Conservation (phyloP, 2,888 invertebrate species). For the Carcina quercana region DNA sequence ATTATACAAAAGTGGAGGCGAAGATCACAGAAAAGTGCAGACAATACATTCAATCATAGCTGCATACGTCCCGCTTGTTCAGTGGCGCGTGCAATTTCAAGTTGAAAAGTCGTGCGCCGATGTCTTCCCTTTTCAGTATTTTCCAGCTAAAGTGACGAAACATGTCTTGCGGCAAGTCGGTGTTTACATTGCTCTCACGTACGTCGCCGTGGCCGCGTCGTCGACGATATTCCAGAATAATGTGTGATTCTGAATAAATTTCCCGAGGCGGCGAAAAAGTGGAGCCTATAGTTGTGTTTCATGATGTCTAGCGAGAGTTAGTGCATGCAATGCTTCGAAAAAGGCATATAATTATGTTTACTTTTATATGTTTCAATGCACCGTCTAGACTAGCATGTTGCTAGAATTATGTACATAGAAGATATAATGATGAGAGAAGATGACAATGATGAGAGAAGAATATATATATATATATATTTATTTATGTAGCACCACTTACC, state of each 20-base stretch:
- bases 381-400: no score
- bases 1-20: no score
- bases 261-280: conserved; percentile 25
- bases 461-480: no score
- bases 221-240: conserved; percentile 36
- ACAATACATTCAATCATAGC: conserved; percentile 17
- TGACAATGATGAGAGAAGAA: no score
- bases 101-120: conserved; percentile 28
- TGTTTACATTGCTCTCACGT: conserved; percentile 59
- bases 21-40: no score
- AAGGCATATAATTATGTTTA: no score
- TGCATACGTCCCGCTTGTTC: conserved; percentile 29
- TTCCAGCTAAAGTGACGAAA: conserved; percentile 59
- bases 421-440: no score
- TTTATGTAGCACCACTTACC: no score
- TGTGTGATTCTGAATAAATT: conserved; percentile 45
- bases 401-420: no score
- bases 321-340: no score
- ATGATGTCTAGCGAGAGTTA: conserved; percentile 18
- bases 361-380: no score
- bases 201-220: conserved; percentile 20
- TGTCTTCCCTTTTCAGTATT: conserved; percentile 34
- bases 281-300: conserved; percentile 26
- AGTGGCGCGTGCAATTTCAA: conserved; percentile 40
- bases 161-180: conserved; percentile 42